phyloP scores from a whole-genome alignment of 2,888 invertebrate species.

The Unio pictorum region DNA sequence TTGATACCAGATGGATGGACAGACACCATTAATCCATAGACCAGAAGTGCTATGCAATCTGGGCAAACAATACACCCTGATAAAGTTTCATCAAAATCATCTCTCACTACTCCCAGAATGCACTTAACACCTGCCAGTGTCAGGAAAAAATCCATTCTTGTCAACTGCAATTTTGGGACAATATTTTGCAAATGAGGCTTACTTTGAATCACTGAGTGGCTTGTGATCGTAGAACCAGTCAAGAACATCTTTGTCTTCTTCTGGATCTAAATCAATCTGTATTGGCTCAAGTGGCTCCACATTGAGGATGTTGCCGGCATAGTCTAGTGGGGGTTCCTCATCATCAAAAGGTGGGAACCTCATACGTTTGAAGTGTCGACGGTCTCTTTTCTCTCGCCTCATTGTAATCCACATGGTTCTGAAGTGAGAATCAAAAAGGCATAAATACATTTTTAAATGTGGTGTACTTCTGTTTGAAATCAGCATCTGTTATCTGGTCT shows the following conservation, averaged over 20 bases:
- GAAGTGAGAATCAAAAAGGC: conserved; percentile 1
- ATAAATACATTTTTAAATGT: too few relatives aligned
- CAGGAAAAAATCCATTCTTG: background rate
- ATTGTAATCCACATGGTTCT: conserved; percentile 99
- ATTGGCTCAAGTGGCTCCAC: conserved; percentile 99
- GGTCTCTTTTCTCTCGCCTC: conserved; percentile 98
- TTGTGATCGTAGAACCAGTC: conserved; percentile 99
- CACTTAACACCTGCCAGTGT: background rate
- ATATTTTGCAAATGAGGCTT: conserved; percentile 14
- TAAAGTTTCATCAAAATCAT: too few relatives aligned
- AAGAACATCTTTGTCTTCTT: conserved; percentile 83
- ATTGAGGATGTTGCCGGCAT: conserved; percentile 98
- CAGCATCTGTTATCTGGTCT: background rate
- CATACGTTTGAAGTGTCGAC: conserved; percentile 99
- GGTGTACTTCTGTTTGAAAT: too few relatives aligned
- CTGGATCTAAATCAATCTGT: conserved; percentile 96
- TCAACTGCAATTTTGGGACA: conserved; percentile 1
- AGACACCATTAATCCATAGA: too few relatives aligned
- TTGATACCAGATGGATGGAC: too few relatives aligned
- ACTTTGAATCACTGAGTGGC: conserved; percentile 90
- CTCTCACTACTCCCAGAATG: too few relatives aligned
- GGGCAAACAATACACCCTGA: too few relatives aligned
- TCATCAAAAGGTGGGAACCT: conserved; percentile 99
- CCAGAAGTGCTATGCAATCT: too few relatives aligned
- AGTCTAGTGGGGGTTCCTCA: conserved; percentile 99